phyloP scores from a whole-genome alignment of 2,888 invertebrate species.

The Caenorhabditis imperialis region DNA sequence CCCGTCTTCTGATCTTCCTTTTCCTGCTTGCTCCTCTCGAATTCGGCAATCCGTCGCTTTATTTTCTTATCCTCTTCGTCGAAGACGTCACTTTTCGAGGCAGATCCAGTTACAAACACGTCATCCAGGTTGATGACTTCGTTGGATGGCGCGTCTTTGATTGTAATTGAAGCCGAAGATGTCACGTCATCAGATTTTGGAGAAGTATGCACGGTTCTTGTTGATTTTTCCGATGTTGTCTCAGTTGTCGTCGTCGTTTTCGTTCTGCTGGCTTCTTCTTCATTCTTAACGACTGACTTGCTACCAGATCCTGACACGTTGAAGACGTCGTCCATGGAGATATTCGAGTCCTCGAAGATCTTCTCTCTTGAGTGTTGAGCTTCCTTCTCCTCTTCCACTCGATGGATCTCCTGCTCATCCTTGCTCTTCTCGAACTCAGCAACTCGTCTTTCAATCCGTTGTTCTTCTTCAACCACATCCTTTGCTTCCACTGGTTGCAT shows the following conservation, averaged over 20 bases:
- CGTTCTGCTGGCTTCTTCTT: constrained; percentile 5
- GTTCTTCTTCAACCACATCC: not conserved
- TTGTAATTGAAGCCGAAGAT: not conserved
- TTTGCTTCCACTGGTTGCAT: not conserved
- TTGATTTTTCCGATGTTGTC: not conserved
- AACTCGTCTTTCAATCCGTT: constrained; percentile 10
- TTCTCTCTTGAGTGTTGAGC: too few relatives aligned
- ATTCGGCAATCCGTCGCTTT: constrained; percentile 26
- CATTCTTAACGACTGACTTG: too few relatives aligned
- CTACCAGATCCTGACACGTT: too few relatives aligned
- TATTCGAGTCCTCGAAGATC: not conserved
- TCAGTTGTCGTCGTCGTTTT: constrained; percentile 1
- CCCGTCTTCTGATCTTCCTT: constrained; percentile 12
- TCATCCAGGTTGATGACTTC: constrained; percentile 13
- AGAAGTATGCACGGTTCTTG: not conserved
- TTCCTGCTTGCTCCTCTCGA: constrained; percentile 21
- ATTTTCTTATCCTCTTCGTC: constrained; percentile 10
- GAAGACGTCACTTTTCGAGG: not conserved
- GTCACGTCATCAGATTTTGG: not conserved
- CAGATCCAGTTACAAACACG: constrained; percentile 14
- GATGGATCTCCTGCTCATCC: constrained; percentile 1
- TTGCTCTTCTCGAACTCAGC: constrained; percentile 17
- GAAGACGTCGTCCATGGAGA: constrained; percentile 4
- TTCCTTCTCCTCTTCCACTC: too few relatives aligned
- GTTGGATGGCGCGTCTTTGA: too few relatives aligned